Percentiles rank a stretch among this genome's conserved stretches.
These are phyloP conservation scores for Dioctria linearis DNA, from an alignment of 2,888 invertebrate genomes.

Conservation along the genomic window DNA sequence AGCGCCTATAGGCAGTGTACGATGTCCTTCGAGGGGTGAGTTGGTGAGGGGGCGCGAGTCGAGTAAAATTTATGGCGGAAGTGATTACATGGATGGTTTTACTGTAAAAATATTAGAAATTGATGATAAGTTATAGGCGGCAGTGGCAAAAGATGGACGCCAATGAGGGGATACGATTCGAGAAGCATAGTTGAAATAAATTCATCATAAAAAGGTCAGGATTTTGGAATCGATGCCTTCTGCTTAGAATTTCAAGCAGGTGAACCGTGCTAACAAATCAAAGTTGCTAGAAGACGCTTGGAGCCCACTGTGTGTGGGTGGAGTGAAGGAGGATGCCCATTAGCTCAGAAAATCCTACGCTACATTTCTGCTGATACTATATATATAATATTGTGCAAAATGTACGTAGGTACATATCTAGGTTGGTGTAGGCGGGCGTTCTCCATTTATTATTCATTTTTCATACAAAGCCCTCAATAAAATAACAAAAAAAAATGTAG, in stretches of 20 bases:
- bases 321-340: no score
- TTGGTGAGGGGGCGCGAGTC: conserved; percentile 6
- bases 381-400: no score
- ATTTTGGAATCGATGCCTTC: conserved; percentile 1
- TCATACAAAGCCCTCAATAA: not conserved
- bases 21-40: conserved; percentile 21
- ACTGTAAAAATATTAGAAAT: conserved; percentile 58
- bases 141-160: conserved; percentile 2
- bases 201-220: no score
- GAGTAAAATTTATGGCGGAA: conserved; percentile 57
- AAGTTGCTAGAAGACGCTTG: no score
- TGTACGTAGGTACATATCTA: no score
- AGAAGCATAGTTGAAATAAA: not conserved
- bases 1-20: conserved; percentile 32
- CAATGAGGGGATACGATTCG: conserved; percentile 9
- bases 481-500: not conserved
- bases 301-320: no score
- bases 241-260: conserved; percentile 26
- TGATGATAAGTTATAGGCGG: conserved; percentile 55
- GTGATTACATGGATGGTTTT: conserved; percentile 58
- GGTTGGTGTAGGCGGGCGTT: no score
- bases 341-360: no score
- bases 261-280: not conserved
- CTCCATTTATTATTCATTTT: no score
- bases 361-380: no score